Conservation (phyloP, 64 coral and sea anemone genomes). For the Actinia tenebrosa region DNA sequence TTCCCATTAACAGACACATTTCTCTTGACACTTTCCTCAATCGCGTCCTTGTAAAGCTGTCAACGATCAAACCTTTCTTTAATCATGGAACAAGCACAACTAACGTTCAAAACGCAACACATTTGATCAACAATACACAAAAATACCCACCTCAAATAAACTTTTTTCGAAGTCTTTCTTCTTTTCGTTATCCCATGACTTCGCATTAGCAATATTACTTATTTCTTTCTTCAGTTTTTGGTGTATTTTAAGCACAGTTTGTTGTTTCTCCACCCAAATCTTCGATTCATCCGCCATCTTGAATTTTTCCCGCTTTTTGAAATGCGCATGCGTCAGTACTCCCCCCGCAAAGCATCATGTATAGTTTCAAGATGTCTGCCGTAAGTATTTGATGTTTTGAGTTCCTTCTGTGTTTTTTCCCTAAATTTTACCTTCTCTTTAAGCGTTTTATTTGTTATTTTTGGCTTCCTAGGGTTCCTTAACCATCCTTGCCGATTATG, state of each 20-base stretch:
- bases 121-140: neutral
- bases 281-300: constrained; percentile 88
- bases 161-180: constrained; percentile 53
- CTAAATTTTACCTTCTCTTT: neutral
- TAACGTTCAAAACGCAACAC: constrained; percentile 2
- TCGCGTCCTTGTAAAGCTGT: constrained; percentile 87
- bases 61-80: neutral
- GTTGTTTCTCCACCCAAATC: constrained; percentile 33
- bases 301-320: constrained; percentile 68
- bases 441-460: neutral
- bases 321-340: constrained; percentile 57
- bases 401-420: neutral
- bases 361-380: constrained; percentile 46
- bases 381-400: constrained; percentile 24
- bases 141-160: constrained; percentile 56
- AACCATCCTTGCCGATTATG: constrained; percentile 54
- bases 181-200: constrained; percentile 52
- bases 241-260: constrained; percentile 44
- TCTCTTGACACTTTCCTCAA: constrained; percentile 54
- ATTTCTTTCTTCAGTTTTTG: constrained; percentile 64
- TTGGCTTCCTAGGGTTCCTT: constrained; percentile 35
- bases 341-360: neutral
- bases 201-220: constrained; percentile 38
- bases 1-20: constrained; percentile 42
- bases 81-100: neutral